These are phyloP conservation scores for Drosophila gaucha DNA, from an alignment of 2,888 invertebrate genomes.

Conservation along the genomic window DNA sequence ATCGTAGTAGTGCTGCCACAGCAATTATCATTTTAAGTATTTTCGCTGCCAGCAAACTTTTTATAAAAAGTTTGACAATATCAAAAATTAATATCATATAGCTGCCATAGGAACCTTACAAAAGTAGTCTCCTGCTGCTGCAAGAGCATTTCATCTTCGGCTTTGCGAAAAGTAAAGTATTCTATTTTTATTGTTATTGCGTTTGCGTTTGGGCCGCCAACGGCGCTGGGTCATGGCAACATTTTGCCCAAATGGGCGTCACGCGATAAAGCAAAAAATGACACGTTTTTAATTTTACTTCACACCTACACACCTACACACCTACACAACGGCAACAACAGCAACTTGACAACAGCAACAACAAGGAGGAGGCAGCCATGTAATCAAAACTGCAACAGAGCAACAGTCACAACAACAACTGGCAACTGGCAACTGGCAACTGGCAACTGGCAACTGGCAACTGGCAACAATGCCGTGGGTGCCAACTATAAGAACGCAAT, in stretches of 20 bases:
- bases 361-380: constrained; percentile 42
- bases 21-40: too few species aligned
- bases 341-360: constrained; percentile 45
- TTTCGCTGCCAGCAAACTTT: too few species aligned
- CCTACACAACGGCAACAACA: constrained; percentile 50
- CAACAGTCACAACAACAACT: constrained; percentile 49
- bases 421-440: constrained; percentile 19
- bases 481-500: constrained; percentile 62
- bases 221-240: constrained; percentile 59
- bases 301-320: constrained; percentile 78
- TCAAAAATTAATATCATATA: not conserved
- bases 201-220: constrained; percentile 26
- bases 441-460: constrained; percentile 13
- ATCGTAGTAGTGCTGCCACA: too few species aligned
- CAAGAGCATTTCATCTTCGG: not conserved
- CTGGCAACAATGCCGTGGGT: constrained; percentile 61
- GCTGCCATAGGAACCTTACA: not conserved
- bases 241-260: constrained; percentile 54
- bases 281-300: constrained; percentile 80
- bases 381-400: constrained; percentile 59
- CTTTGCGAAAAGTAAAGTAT: not conserved
- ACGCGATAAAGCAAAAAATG: constrained; percentile 80
- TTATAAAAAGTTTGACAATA: too few species aligned
- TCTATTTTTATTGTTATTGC: constrained; percentile 29
- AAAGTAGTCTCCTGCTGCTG: not conserved